phyloP scores from a whole-genome alignment of 2,113 vertebrate species.

The Atrichornis clamosus region DNA sequence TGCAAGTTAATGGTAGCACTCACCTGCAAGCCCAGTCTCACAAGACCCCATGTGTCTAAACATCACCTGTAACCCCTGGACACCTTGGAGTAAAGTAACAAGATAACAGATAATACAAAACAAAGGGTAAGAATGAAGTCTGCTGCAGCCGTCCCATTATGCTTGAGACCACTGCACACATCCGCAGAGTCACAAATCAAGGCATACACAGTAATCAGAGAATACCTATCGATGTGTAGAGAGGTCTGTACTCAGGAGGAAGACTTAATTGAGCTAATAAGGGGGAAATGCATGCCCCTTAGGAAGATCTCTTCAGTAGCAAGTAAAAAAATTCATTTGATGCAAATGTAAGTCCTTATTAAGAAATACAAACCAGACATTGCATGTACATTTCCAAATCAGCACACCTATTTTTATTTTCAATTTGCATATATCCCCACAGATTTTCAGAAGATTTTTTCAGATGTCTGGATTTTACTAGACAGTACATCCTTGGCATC shows the following conservation, averaged over 20 bases:
- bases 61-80: not conserved
- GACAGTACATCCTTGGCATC: not conserved
- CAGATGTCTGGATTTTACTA: not conserved
- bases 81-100: not conserved
- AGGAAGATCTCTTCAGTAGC: not conserved
- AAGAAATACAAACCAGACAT: not conserved
- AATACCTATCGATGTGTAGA: not conserved
- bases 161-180: not conserved
- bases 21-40: not conserved
- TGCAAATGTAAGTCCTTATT: not conserved
- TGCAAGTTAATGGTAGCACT: not conserved
- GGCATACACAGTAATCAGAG: not conserved
- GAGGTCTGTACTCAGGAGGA: not conserved
- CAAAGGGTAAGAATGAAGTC: fast-evolving
- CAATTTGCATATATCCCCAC: not conserved
- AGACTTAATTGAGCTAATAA: not conserved
- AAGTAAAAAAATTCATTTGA: not conserved
- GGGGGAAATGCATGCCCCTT: not conserved
- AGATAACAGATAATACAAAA: not conserved
- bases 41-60: not conserved
- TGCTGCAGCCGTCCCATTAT: not conserved
- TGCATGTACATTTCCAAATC: not conserved
- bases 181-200: not conserved
- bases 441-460: not conserved
- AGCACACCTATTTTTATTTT: not conserved